phyloP scores from a whole-genome alignment of 2,888 invertebrate species.

The Parascotia fuliginaria region DNA sequence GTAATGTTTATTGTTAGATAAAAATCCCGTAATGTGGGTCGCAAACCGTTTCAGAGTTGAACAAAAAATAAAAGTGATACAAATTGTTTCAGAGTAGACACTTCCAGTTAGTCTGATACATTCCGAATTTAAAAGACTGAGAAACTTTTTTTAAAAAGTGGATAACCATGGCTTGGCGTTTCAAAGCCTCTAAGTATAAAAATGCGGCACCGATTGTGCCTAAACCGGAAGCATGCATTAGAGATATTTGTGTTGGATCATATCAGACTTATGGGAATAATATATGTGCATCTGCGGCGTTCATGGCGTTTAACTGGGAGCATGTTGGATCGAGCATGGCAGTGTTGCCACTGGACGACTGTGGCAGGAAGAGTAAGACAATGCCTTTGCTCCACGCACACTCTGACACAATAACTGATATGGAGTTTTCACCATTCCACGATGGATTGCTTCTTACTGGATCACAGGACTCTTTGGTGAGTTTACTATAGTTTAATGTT shows the following conservation, averaged over 20 bases:
- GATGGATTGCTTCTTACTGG: slow-evolving; percentile 96
- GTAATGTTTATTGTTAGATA: slow-evolving; percentile 38
- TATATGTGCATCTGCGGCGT: slow-evolving; percentile 96
- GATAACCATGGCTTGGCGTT: slow-evolving; percentile 94
- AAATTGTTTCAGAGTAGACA: slow-evolving; percentile 56
- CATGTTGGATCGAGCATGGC: slow-evolving; percentile 96
- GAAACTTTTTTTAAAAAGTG: slow-evolving; percentile 62
- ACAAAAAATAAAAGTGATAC: slow-evolving; percentile 6
- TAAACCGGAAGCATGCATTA: slow-evolving; percentile 95
- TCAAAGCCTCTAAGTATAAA: slow-evolving; percentile 99
- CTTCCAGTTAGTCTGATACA: slow-evolving; percentile 55
- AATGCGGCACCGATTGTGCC: slow-evolving; percentile 98
- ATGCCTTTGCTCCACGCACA: slow-evolving; percentile 95
- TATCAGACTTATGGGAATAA: slow-evolving; percentile 98
- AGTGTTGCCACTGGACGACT: slow-evolving; percentile 94
- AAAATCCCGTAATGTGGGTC: slow-evolving; percentile 33
- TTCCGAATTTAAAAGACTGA: slow-evolving; percentile 82
- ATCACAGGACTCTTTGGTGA: slow-evolving; percentile 93
- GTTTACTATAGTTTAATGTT: no score
- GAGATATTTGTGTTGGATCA: slow-evolving; percentile 96
- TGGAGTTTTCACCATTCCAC: slow-evolving; percentile 98
- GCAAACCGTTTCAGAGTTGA: slow-evolving; percentile 13
- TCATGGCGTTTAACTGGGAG: slow-evolving; percentile 98
- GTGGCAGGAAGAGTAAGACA: slow-evolving; percentile 94
- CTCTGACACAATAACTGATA: slow-evolving; percentile 96